A percentile compares a stretch with the other conserved stretches of the same genome.
Conservation (phyloP, 1,140 invertebrate genomes). For the Limonius californicus region DNA sequence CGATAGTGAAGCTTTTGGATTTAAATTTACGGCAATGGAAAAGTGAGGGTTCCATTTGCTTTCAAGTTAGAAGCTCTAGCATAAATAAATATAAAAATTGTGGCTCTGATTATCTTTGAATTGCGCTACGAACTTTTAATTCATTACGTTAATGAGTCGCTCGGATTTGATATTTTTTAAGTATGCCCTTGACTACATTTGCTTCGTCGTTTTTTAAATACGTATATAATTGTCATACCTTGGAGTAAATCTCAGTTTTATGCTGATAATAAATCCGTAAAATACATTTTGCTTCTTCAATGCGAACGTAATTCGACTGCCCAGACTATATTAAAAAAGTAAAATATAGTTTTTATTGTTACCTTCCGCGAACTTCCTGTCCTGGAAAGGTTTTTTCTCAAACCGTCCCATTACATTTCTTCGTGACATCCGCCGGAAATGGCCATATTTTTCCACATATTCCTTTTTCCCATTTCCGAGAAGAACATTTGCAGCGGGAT, state of each 20-base stretch:
- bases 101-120: no score
- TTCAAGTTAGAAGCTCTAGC: no score
- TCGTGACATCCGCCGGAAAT: slow-evolving; percentile 30
- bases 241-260: slow-evolving; percentile 10
- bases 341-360: slow-evolving; percentile 23
- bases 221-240: background rate
- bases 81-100: no score
- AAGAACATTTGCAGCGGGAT: slow-evolving; percentile 24
- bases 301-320: slow-evolving; percentile 11
- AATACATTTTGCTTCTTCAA: background rate
- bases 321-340: background rate
- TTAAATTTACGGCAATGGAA: no score
- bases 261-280: no score
- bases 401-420: slow-evolving; percentile 25
- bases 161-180: slow-evolving; percentile 2
- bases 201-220: background rate
- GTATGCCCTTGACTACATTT: slow-evolving; percentile 5
- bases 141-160: slow-evolving; percentile 21
- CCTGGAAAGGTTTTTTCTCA: slow-evolving; percentile 24
- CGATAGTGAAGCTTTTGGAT: no score
- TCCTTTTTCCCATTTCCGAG: slow-evolving; percentile 25
- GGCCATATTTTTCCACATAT: slow-evolving; percentile 29
- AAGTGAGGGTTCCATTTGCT: no score
- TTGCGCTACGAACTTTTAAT: background rate
- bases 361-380: slow-evolving; percentile 21